These are phyloP conservation scores for Cryptomyrus ogoouensis DNA, from an alignment of 2,113 vertebrate species.

Conservation along the genomic window DNA sequence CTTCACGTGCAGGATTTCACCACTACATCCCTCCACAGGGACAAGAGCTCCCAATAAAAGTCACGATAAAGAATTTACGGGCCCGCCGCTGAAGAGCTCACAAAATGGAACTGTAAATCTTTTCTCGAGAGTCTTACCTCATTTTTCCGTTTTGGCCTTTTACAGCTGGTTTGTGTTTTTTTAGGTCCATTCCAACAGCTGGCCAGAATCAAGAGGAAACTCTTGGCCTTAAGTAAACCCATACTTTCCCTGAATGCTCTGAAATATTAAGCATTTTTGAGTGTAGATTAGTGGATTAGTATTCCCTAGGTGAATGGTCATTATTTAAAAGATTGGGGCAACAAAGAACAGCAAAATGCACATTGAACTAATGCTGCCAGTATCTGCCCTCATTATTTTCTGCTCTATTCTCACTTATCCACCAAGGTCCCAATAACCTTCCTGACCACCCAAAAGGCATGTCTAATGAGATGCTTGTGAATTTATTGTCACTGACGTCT, in stretches of 20 bases:
- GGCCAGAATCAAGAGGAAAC: slow-evolving; percentile 49
- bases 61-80: slow-evolving; percentile 52
- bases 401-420: background rate
- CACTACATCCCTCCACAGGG: slow-evolving; percentile 26
- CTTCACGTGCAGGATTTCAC: slow-evolving; percentile 11
- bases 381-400: background rate
- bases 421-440: background rate
- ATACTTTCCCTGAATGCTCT: slow-evolving; percentile 26
- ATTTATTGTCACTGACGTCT: background rate
- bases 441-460: background rate
- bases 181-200: slow-evolving; percentile 62
- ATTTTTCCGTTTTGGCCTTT: slow-evolving; percentile 41
- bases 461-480: background rate
- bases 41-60: slow-evolving; percentile 47
- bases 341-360: background rate
- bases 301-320: background rate
- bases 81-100: slow-evolving; percentile 40
- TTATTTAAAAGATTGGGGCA: background rate
- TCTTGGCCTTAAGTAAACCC: slow-evolving; percentile 42
- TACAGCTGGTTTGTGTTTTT: slow-evolving; percentile 72
- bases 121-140: slow-evolving; percentile 53
- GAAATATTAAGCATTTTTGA: background rate
- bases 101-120: slow-evolving; percentile 49
- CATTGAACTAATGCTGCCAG: background rate
- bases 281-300: background rate